phyloP scores from a whole-genome alignment of 2,888 invertebrate genomes.

The Caenorhabditis drosophilae region DNA sequence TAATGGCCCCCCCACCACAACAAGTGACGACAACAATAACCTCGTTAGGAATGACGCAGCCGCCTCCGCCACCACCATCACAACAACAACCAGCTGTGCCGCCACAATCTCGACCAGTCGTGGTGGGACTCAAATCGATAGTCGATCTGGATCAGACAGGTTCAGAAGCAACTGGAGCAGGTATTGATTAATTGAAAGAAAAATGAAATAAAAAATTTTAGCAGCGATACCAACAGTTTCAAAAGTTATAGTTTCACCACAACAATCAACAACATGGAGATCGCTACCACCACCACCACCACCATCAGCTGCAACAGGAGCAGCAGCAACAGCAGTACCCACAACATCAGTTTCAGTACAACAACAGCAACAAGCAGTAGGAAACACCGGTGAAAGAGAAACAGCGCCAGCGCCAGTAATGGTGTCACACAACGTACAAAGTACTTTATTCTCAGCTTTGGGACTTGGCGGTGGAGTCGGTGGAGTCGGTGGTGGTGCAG shows the following conservation, averaged over 20 bases:
- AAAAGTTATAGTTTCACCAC: too few relatives aligned
- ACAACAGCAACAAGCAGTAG: too few relatives aligned
- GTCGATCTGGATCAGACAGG: neutral
- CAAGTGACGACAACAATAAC: neutral
- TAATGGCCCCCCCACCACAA: neutral
- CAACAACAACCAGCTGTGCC: neutral
- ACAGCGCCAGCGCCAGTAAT: neutral
- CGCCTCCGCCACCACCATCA: neutral
- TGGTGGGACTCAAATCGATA: conserved; percentile 8
- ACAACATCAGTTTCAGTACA: too few relatives aligned
- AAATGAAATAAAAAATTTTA: conserved; percentile 1
- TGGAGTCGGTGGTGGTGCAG: too few relatives aligned
- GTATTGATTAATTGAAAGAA: neutral
- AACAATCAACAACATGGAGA: neutral
- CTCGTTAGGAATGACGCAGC: neutral
- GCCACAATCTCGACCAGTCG: neutral
- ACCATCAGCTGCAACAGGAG: neutral
- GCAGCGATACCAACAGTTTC: neutral
- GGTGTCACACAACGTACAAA: conserved; percentile 3
- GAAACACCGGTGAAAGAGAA: neutral
- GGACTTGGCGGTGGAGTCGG: conserved; percentile 2
- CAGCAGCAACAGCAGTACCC: neutral
- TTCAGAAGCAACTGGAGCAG: too few relatives aligned
- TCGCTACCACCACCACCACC: neutral
- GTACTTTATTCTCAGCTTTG: conserved; percentile 3